These are phyloP conservation scores for Paraescarpia echinospica DNA, from an alignment of 1,140 invertebrate genomes.

Conservation along the genomic window DNA sequence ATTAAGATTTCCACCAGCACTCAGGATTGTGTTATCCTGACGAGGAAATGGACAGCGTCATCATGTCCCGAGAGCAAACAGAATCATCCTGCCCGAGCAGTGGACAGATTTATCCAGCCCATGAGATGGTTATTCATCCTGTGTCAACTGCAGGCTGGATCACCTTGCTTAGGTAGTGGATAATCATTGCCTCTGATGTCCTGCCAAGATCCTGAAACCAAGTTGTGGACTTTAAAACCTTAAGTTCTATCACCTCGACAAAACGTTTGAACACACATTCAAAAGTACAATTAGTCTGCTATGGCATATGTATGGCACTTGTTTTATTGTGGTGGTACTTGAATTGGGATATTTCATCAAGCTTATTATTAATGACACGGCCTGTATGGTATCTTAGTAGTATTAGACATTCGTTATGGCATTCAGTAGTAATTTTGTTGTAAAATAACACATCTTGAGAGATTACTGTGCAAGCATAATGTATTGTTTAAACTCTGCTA, in stretches of 20 bases:
- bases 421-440: not conserved
- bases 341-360: not conserved
- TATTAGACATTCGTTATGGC: not conserved
- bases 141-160: not conserved
- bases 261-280: not conserved
- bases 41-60: not conserved
- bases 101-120: not conserved
- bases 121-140: not conserved
- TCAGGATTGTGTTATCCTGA: not conserved
- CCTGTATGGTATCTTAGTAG: not conserved
- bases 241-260: not conserved
- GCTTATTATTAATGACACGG: not conserved
- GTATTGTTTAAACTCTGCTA: not conserved
- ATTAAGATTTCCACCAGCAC: constrained; percentile 65
- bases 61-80: not conserved
- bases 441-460: not conserved
- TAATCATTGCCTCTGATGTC: not conserved
- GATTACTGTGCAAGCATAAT: not conserved
- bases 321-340: not conserved
- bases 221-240: not conserved
- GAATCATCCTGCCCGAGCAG: not conserved
- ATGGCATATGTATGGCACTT: not conserved
- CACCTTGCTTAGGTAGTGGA: not conserved
- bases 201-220: not conserved
- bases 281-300: not conserved